Evolutionary conservation across 2,888 invertebrate genomes (phyloP).

Genomic region (Diabrotica balteata): DNA sequence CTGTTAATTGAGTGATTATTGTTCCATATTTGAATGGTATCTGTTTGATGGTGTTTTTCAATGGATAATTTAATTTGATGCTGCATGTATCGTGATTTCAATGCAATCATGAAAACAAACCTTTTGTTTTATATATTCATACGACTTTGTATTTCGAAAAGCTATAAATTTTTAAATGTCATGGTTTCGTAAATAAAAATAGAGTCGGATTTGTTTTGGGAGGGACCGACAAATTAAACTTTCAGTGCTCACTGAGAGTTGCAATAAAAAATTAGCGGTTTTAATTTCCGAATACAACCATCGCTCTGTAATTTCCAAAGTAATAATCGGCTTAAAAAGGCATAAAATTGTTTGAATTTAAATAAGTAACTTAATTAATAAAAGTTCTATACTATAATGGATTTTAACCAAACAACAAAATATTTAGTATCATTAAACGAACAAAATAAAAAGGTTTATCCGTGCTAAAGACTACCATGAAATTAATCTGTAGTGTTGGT

Average conservation of each 20-base stretch:
- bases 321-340: no score
- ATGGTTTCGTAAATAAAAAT: background rate
- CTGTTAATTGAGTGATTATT: background rate
- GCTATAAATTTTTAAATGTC: constrained; percentile 2
- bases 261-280: no score
- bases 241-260: background rate
- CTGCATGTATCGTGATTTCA: constrained; percentile 3
- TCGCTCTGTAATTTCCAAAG: no score
- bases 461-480: no score
- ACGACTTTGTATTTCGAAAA: background rate
- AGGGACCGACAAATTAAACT: background rate
- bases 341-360: no score
- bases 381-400: no score
- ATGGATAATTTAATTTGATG: constrained; percentile 3
- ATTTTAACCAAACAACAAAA: no score
- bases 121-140: background rate
- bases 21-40: constrained; percentile 2
- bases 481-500: no score
- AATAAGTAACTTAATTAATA: no score
- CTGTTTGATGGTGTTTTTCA: constrained; percentile 6
- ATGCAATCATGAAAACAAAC: constrained; percentile 4
- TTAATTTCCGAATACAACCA: no score
- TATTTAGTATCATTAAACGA: no score
- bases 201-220: background rate
- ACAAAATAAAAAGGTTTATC: no score